Percentiles rank a stretch among this genome's conserved stretches.
phyloP scores from a whole-genome alignment of 1,140 invertebrate species.

The Drosophila quadrilineata region DNA sequence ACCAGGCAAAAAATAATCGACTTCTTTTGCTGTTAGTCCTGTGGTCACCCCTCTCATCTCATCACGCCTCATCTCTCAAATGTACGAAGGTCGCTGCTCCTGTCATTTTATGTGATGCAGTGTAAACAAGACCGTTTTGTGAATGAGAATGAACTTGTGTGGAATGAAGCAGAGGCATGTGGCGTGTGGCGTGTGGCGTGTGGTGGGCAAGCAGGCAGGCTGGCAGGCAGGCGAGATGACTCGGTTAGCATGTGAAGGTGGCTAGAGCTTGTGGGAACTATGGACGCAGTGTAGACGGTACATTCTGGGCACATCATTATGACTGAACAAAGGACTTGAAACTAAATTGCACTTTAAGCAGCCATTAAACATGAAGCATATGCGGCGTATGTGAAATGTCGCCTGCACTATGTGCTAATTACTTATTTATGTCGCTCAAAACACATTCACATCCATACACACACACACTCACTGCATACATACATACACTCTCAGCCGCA shows the following conservation, averaged over 20 bases:
- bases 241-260: no score
- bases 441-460: slow-evolving; percentile 6
- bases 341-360: slow-evolving; percentile 50
- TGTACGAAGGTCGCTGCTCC: slow-evolving; percentile 43
- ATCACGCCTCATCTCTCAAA: background rate
- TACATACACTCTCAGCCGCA: background rate
- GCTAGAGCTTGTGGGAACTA: background rate
- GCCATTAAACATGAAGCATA: slow-evolving; percentile 38
- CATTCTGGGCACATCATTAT: slow-evolving; percentile 35
- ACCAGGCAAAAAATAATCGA: slow-evolving; percentile 42
- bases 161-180: background rate
- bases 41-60: background rate
- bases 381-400: slow-evolving; percentile 31
- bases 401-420: slow-evolving; percentile 37
- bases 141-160: slow-evolving; percentile 2
- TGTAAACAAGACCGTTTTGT: slow-evolving; percentile 38
- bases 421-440: slow-evolving; percentile 42
- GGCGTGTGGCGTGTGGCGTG: no score
- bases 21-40: background rate
- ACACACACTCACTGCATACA: background rate
- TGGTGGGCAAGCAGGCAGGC: background rate
- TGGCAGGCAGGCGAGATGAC: no score
- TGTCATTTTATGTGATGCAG: slow-evolving; percentile 40
- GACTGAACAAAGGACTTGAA: slow-evolving; percentile 35
- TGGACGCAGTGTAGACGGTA: background rate